Evolutionary conservation across 2,888 invertebrate genomes (phyloP).

Genomic region (Saturnia pavonia): DNA sequence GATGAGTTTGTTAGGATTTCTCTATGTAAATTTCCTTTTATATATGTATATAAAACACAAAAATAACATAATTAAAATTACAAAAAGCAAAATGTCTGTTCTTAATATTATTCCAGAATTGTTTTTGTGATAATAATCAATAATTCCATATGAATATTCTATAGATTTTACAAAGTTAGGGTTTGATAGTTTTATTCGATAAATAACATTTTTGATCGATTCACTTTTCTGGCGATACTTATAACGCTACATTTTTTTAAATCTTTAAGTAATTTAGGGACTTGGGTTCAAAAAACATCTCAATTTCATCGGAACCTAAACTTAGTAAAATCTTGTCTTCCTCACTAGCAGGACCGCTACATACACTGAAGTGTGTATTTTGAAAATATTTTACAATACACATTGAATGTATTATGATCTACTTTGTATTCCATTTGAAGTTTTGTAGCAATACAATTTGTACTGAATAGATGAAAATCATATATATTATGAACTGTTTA

Average conservation of each 20-base stretch:
- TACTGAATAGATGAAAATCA: not conserved
- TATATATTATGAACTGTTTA: slow-evolving; percentile 7
- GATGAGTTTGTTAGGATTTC: not conserved
- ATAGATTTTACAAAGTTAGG: not conserved
- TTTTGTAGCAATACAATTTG: not conserved
- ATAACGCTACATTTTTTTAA: not conserved
- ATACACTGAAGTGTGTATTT: not conserved
- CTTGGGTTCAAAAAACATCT: too few species aligned
- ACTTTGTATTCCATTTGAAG: slow-evolving; percentile 15
- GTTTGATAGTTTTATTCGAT: not conserved
- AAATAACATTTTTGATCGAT: not conserved
- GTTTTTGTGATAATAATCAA: not conserved
- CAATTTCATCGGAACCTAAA: too few species aligned
- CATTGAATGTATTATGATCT: slow-evolving; percentile 20
- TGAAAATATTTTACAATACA: slow-evolving; percentile 2
- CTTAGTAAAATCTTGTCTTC: too few species aligned
- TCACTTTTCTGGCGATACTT: too few species aligned
- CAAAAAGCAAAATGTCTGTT: not conserved
- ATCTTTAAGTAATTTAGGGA: too few species aligned
- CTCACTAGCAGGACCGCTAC: not conserved
- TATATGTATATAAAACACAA: not conserved
- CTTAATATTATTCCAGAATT: not conserved
- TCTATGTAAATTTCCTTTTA: not conserved
- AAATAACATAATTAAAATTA: not conserved
- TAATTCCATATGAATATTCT: not conserved